These are phyloP conservation scores for Melanostigma gelatinosum DNA, from an alignment of 2,113 vertebrate species.

Conservation along the genomic window DNA sequence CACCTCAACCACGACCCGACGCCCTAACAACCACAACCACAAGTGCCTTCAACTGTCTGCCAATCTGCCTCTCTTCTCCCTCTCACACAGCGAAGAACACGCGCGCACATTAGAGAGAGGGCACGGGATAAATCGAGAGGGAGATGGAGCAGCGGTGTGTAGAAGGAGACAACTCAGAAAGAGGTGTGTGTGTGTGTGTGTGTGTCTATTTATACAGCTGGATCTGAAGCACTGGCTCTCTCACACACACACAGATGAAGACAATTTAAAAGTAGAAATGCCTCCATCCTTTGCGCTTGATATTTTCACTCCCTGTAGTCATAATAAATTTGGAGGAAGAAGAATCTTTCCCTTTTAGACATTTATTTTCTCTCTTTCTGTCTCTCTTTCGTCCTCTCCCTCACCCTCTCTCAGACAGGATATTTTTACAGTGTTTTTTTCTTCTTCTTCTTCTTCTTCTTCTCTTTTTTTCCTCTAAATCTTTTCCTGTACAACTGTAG, in stretches of 20 bases:
- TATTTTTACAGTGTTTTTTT: conserved; percentile 67
- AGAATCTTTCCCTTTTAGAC: conserved; percentile 45
- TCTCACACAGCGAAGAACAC: conserved; percentile 4
- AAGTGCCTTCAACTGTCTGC: conserved; percentile 71
- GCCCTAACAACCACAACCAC: conserved; percentile 76
- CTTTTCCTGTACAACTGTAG: conserved; percentile 56
- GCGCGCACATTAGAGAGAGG: conserved; percentile 34
- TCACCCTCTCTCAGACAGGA: conserved; percentile 55
- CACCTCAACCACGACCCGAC: conserved; percentile 68
- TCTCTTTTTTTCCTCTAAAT: conserved; percentile 43
- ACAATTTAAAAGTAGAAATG: conserved; percentile 41
- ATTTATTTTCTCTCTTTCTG: conserved; percentile 56
- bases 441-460: neutral
- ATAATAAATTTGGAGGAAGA: conserved; percentile 59
- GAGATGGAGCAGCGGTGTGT: conserved; percentile 38
- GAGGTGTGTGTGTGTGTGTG: conserved; percentile 16
- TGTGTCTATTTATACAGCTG: conserved; percentile 69
- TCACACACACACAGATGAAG: conserved; percentile 6
- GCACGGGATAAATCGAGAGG: conserved; percentile 43
- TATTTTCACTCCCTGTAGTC: conserved; percentile 58
- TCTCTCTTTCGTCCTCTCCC: conserved; percentile 30
- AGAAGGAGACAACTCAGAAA: conserved; percentile 51
- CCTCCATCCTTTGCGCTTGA: conserved; percentile 37
- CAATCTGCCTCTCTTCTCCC: conserved; percentile 51
- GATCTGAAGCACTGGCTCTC: conserved; percentile 14